Conservation (phyloP, 2,888 invertebrate genomes). For the Drosophila suboccidentalis region DNA sequence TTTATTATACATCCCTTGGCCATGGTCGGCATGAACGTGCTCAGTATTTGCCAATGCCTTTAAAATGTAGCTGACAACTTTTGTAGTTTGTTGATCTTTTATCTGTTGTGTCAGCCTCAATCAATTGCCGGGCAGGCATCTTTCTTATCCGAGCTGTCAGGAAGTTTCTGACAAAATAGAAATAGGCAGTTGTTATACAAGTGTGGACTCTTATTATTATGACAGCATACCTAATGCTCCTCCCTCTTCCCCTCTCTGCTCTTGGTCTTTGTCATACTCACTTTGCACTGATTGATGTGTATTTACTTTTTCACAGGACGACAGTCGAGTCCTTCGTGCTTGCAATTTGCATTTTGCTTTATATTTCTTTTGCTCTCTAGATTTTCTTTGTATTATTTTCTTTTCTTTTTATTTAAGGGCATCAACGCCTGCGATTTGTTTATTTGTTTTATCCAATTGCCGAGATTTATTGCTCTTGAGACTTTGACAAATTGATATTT, state of each 20-base stretch:
- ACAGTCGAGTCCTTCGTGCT: conserved; percentile 50
- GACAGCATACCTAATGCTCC: conserved; percentile 25
- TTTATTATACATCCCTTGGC: conserved; percentile 64
- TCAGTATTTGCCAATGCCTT: conserved; percentile 49
- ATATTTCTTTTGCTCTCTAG: no score
- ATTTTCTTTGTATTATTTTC: conserved; percentile 5
- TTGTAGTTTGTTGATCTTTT: conserved; percentile 64
- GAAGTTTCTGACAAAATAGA: conserved; percentile 62
- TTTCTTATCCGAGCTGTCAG: conserved; percentile 47
- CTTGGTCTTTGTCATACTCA: conserved; percentile 23
- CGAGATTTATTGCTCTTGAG: conserved; percentile 24
- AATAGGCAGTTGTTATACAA: conserved; percentile 3
- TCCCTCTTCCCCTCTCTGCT: not conserved
- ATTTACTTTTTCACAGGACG: conserved; percentile 19
- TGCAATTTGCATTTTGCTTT: conserved; percentile 67
- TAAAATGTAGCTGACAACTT: conserved; percentile 62
- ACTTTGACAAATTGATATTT: conserved; percentile 53
- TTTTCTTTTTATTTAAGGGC: conserved; percentile 27
- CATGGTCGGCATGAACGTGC: conserved; percentile 7
- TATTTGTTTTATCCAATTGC: conserved; percentile 34
- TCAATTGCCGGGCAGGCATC: conserved; percentile 57
- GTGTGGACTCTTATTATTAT: conserved; percentile 48
- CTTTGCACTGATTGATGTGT: conserved; percentile 67
- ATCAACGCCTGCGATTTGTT: conserved; percentile 52
- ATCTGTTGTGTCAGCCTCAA: conserved; percentile 60